Conservation (phyloP, 2,888 invertebrate genomes). For the Aspidiotus destructor region DNA sequence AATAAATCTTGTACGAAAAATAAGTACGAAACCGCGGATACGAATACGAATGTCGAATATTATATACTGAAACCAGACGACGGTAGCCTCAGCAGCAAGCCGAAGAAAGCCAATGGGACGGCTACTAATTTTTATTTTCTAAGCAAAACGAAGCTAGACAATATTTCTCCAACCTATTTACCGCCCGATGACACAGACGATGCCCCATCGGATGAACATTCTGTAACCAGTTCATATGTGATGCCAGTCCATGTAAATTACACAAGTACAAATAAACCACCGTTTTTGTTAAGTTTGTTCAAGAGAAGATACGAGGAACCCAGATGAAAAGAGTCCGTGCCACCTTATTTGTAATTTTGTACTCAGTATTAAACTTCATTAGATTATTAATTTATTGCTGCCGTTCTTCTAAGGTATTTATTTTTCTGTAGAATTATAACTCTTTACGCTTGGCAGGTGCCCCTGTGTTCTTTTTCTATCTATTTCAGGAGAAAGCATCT, state of each 20-base stretch:
- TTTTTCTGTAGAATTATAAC: no score
- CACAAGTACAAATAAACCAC: slow-evolving; percentile 8
- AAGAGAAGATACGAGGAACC: slow-evolving; percentile 14
- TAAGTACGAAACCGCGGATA: not conserved
- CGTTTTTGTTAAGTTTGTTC: slow-evolving; percentile 10
- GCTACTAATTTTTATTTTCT: slow-evolving; percentile 4
- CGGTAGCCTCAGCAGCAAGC: slow-evolving; percentile 1
- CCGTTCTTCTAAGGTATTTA: no score
- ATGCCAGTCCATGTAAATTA: not conserved
- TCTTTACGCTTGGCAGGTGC: no score
- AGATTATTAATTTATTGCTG: not conserved
- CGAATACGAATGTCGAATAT: slow-evolving; percentile 14
- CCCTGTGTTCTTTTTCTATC: no score
- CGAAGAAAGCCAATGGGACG: not conserved
- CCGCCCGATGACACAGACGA: slow-evolving; percentile 3
- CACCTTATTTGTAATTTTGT: no score
- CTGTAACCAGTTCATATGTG: not conserved
- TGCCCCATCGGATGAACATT: not conserved
- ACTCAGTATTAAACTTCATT: not conserved
- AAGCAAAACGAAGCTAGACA: slow-evolving; percentile 11
- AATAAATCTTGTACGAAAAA: slow-evolving; percentile 8
- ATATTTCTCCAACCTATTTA: slow-evolving; percentile 12
- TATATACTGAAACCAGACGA: slow-evolving; percentile 27
- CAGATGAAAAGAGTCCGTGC: not conserved
- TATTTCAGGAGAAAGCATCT: no score